Evolutionary conservation across 2,113 vertebrate species (phyloP), one percentile per base, ranked within the genome.

Genomic region (Neotoma lepida): DNA sequence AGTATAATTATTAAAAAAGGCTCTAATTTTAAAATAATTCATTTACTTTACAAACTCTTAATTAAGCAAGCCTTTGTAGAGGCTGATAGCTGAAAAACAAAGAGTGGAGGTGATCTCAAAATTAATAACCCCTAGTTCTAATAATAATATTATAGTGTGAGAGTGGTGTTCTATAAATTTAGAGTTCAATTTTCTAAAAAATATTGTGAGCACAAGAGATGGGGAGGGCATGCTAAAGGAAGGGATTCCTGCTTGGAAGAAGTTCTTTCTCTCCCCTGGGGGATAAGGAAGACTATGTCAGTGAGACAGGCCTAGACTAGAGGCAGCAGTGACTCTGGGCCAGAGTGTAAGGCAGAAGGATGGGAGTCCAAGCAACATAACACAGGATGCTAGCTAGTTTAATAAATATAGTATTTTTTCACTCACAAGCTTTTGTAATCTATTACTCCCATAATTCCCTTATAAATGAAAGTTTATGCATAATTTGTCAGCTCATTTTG

Each of bases 251-350:
- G 1, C 49, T 17, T 51, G 28, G 64, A 71, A 44, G 18, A 49
- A 30, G 49, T 15, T 35, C 9, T 9, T 30, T 94, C 41, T 64
- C 9, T 18, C 9, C 35, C 24, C 28, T 28, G 41, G 70, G 76
- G 17, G 44, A 41, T 26, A 28, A 71, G 14, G 22, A 76, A 51
- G 28, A 15, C 9, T 46, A 15, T 54, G 44, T 30, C 44, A 78
- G 49, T 14, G 6, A 26, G 9, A 56, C 0, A 6, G 5, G 35
- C 5, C 22, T 9, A 0, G 1, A 22, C 2, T 9, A 20, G 10
- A 84, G 17, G 2, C 24, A 39, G 6, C 1, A 10, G 1, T 58
- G 26, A 0, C 7, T 46, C 2, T 66, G 1, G 9, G 24, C 10
- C 28, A 54, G 14, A 41, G 8, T 35, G 1, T 14, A 22, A 35